Evolutionary conservation across 2,888 invertebrate genomes (phyloP).

Genomic region (Trichogramma evanescens): DNA sequence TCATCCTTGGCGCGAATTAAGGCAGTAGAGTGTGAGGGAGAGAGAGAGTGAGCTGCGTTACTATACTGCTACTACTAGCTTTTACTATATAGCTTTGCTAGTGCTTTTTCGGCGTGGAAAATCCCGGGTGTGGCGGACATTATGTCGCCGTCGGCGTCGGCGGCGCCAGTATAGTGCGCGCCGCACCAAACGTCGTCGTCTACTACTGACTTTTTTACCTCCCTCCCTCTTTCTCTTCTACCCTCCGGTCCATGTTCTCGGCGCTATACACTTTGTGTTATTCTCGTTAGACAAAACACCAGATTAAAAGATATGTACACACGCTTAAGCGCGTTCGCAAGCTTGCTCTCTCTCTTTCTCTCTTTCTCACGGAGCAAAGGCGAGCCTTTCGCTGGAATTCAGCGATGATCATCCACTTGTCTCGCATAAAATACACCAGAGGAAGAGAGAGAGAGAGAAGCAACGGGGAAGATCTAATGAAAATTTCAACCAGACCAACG

Average conservation of each 20-base stretch:
- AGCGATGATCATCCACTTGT: constrained; percentile 11
- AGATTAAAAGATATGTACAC: neutral
- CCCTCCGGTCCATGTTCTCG: too few species aligned
- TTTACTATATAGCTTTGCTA: too few species aligned
- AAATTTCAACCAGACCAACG: constrained; percentile 22
- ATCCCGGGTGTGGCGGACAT: constrained; percentile 20
- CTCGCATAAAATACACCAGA: neutral
- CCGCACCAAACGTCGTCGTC: neutral
- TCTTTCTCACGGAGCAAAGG: neutral
- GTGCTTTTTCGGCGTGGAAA: constrained; percentile 11
- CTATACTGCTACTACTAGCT: too few species aligned
- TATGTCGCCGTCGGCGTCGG: constrained; percentile 16
- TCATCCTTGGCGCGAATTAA: neutral
- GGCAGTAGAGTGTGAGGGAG: constrained; percentile 8
- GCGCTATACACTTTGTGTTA: too few species aligned
- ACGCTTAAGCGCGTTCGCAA: neutral
- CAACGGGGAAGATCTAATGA: constrained; percentile 19
- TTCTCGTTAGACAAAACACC: too few species aligned
- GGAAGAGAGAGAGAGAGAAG: neutral
- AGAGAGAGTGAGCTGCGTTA: too few species aligned
- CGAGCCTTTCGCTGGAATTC: too few species aligned
- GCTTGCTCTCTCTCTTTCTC: neutral
- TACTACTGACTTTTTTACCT: neutral
- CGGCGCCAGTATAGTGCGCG: constrained; percentile 4
- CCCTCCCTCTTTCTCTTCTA: neutral